Percentiles rank a stretch among this genome's conserved stretches.
phyloP scores from a whole-genome alignment of 2,888 invertebrate genomes.

The Lampropteryx suffumata region DNA sequence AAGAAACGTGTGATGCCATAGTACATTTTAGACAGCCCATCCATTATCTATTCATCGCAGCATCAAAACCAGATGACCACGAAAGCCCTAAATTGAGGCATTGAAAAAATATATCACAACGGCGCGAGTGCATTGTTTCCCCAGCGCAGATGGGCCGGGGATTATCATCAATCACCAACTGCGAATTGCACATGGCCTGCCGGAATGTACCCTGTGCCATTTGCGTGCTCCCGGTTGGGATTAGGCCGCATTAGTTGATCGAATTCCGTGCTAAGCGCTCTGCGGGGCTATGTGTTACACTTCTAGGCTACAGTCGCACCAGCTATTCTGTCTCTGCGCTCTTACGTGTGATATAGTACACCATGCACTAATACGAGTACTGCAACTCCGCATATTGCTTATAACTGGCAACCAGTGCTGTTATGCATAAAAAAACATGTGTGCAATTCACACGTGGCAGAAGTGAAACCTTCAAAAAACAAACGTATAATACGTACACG shows the following conservation, averaged over 20 bases:
- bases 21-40: neutral
- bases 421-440: too few relatives aligned
- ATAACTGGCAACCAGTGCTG: too few relatives aligned
- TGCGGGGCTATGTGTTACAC: constrained; percentile 71
- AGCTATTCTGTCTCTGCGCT: too few relatives aligned
- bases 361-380: too few relatives aligned
- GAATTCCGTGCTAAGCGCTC: constrained; percentile 77
- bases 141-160: constrained; percentile 57
- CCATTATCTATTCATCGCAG: constrained; percentile 17
- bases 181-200: constrained; percentile 74
- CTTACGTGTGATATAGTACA: too few relatives aligned
- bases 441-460: too few relatives aligned
- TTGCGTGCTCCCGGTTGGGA: constrained; percentile 61
- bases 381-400: too few relatives aligned
- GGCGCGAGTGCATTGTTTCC: constrained; percentile 55
- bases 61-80: constrained; percentile 23
- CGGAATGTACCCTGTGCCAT: constrained; percentile 69
- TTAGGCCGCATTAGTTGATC: constrained; percentile 79
- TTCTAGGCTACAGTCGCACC: constrained; percentile 9
- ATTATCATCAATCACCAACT: constrained; percentile 79
- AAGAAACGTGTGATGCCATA: too few relatives aligned
- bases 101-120: constrained; percentile 47
- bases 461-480: too few relatives aligned
- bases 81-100: constrained; percentile 27
- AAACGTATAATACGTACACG: too few relatives aligned